Evolutionary conservation across 2,113 vertebrate genomes (phyloP).

Genomic region (Myanophis thanlyinensis): DNA sequence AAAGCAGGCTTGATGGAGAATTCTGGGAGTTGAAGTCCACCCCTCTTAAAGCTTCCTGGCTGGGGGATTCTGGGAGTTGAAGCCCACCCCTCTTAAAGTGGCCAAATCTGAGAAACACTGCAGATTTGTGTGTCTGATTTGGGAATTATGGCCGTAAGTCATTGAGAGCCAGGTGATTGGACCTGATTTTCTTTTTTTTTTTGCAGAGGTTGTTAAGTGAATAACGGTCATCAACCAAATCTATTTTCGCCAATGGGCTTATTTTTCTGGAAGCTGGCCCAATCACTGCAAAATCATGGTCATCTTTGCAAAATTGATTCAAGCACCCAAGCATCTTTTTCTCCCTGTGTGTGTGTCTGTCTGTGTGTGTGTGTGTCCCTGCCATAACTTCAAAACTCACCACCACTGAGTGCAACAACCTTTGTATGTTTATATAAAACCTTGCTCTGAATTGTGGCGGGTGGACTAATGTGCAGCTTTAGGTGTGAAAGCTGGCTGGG

Average conservation of each 20-base stretch:
- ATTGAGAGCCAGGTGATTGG: too few relatives aligned
- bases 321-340: too few relatives aligned
- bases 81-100: neutral
- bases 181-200: too few relatives aligned
- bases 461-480: neutral
- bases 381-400: neutral
- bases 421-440: neutral
- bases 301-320: too few relatives aligned
- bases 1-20: neutral
- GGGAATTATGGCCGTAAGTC: neutral
- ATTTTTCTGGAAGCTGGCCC: too few relatives aligned
- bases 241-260: too few relatives aligned
- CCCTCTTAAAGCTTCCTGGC: neutral
- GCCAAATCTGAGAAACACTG: neutral
- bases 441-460: neutral
- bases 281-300: too few relatives aligned
- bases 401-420: neutral
- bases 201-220: too few relatives aligned
- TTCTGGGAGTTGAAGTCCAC: neutral
- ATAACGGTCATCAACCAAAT: too few relatives aligned
- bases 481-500: neutral
- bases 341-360: too few relatives aligned
- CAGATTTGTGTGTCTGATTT: neutral
- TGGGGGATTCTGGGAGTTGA: neutral
- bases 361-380: too few relatives aligned